phyloP scores from a whole-genome alignment of 2,797 vertebrate genomes.

The Sarcophilus harrisii region DNA sequence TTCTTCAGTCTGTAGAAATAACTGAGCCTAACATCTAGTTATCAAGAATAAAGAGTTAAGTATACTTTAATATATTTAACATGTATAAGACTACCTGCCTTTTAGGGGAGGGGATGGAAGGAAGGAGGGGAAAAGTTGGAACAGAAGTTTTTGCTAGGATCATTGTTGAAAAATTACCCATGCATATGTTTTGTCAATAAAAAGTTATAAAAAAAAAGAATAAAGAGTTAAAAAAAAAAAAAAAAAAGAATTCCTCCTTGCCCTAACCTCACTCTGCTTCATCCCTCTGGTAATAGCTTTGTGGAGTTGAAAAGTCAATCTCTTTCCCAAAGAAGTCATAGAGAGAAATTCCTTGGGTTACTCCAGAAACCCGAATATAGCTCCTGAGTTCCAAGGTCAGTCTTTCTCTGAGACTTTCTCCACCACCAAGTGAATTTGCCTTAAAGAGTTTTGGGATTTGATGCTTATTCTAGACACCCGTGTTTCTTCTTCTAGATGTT shows the following conservation, averaged over 20 bases:
- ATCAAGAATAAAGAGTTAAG: not conserved
- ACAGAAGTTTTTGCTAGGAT: too few relatives aligned
- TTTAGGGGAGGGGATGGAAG: too few relatives aligned
- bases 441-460: not conserved
- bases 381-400: not conserved
- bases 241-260: not conserved
- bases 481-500: not conserved
- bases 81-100: too few relatives aligned
- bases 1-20: not conserved
- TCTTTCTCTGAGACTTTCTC: conserved; percentile 37
- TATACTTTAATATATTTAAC: too few relatives aligned
- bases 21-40: not conserved
- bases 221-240: not conserved
- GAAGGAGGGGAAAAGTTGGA: too few relatives aligned
- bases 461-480: not conserved
- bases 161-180: too few relatives aligned
- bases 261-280: not conserved
- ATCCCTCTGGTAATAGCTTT: not conserved
- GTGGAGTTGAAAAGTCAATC: not conserved
- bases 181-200: too few relatives aligned
- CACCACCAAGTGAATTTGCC: conserved; percentile 7
- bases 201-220: not conserved
- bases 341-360: not conserved
- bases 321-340: not conserved
- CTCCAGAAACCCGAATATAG: not conserved